Evolutionary conservation across 2,888 invertebrate genomes (phyloP).

Genomic region (Exephanes ischioxanthus): DNA sequence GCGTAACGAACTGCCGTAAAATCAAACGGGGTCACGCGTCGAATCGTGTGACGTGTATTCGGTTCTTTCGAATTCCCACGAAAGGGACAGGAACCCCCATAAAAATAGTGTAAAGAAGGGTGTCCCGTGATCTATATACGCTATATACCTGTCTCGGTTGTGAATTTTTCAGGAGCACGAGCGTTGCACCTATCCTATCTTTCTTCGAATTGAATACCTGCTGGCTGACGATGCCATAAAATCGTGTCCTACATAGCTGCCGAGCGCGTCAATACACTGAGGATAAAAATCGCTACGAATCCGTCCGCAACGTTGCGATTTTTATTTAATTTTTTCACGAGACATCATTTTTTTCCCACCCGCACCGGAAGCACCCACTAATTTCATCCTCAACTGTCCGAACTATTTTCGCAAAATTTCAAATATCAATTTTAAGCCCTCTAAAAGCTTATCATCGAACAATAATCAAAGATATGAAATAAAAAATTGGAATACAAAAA

Average conservation of each 20-base stretch:
- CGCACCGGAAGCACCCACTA: no score
- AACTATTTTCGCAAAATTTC: no score
- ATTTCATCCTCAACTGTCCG: no score
- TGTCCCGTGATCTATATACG: conserved; percentile 31
- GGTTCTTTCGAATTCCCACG: conserved; percentile 66
- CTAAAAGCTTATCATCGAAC: no score
- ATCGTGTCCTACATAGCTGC: conserved; percentile 9
- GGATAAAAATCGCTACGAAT: conserved; percentile 11
- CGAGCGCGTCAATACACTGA: conserved; percentile 12
- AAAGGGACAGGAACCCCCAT: conserved; percentile 47
- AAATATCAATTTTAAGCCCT: no score
- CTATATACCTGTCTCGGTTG: conserved; percentile 24
- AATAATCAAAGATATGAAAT: no score
- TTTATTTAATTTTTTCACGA: no score
- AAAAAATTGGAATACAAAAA: no score
- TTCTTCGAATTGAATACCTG: conserved; percentile 48
- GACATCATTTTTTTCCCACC: not conserved
- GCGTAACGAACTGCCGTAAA: conserved; percentile 56
- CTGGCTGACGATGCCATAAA: not conserved
- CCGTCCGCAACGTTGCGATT: not conserved
- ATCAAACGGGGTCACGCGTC: conserved; percentile 58
- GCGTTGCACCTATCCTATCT: conserved; percentile 19
- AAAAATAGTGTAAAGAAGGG: conserved; percentile 27
- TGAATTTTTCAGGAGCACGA: conserved; percentile 50
- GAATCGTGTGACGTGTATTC: conserved; percentile 61